Base-by-base conservation (phyloP, 1,140 invertebrate species). In the Bacillus rossius region DNA sequence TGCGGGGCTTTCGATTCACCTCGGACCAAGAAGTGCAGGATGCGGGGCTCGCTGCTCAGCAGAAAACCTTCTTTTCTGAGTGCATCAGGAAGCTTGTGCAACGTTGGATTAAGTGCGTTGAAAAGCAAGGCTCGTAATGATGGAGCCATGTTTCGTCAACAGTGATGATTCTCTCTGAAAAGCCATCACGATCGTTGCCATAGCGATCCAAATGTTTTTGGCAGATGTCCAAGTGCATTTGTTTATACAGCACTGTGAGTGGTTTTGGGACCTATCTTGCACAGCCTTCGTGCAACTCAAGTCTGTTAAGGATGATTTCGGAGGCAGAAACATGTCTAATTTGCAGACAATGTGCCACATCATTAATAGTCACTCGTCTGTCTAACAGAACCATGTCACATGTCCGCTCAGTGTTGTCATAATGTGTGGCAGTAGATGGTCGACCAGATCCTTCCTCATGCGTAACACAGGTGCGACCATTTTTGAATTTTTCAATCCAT, bases 301-400 rank as follows among this genome's bases (percentile, higher is more conserved):
- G 45, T 19, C 16, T 2, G 16, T 19, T 7, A n/a, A 23, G 16
- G 17, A 47, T 47, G 3, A 47, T 19, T 38, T 37, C 14, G 42
- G 22, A 14, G 10, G 51, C n/a, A 40, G 34, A 53, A 38, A 19
- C 51, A 38, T 37, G 26, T 8, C 50, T 53, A 29, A 53, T 53
- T 7, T 53, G 26, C 50, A 53, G 13, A 53, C 41, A 20, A 4
- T 50, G 25, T 38, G 29, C 50, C 50, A 38, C 51, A 41, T 53
- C 51, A 53, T 40, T 16, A 2, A 53, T 22, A 53, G 16, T 40
- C n/a, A n/a, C n/a, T n/a, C n/a, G n/a, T n/a, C n/a, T n/a, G n/a
- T n/a, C n/a, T n/a, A n/a, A n/a, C n/a, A 38, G 51, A 3, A 53
- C 23, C 34, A 53, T 22, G 22, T 16, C 17, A 5, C 10, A 17